A percentile compares a stretch with the other conserved stretches of the same genome.
phyloP scores from a whole-genome alignment of 1,140 invertebrate genomes.

The Leguminivora glycinivorella region DNA sequence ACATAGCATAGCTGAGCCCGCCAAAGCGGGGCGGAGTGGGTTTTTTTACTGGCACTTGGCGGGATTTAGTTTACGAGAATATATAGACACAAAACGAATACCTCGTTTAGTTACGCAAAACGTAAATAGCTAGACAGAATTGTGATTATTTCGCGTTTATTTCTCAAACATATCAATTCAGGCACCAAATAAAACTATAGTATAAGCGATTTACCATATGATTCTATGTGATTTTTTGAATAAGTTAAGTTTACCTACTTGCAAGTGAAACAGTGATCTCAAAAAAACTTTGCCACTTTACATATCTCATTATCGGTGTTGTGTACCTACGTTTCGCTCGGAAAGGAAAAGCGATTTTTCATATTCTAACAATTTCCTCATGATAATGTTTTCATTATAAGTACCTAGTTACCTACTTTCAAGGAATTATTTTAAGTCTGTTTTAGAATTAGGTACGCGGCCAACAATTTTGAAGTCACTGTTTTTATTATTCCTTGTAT shows the following conservation, averaged over 20 bases:
- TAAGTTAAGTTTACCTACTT: conserved; percentile 17
- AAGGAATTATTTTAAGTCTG: conserved; percentile 40
- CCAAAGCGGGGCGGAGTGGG: conserved; percentile 42
- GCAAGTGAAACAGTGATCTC: conserved; percentile 9
- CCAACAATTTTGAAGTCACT: conserved; percentile 58
- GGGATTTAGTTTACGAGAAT: conserved; percentile 61
- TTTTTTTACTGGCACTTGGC: conserved; percentile 53
- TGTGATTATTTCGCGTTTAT: conserved; percentile 72
- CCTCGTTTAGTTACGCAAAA: conserved; percentile 75
- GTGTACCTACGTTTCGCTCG: conserved; percentile 19
- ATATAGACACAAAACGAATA: conserved; percentile 75
- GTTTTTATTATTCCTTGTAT: conserved; percentile 52
- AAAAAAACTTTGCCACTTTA: conserved; percentile 18
- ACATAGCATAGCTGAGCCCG: conserved; percentile 64
- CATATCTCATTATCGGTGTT: conserved; percentile 6
- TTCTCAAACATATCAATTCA: conserved; percentile 77
- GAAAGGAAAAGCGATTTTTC: conserved; percentile 14
- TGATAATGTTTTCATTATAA: conserved; percentile 62
- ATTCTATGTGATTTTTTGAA: conserved; percentile 65
- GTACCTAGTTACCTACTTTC: conserved; percentile 61
- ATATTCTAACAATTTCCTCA: background rate
- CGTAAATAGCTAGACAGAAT: conserved; percentile 66
- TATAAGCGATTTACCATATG: conserved; percentile 66
- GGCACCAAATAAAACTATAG: conserved; percentile 76
- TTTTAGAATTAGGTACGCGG: conserved; percentile 44